These are phyloP conservation scores for Delia radicum DNA, from an alignment of 1,140 invertebrate genomes.

Conservation along the genomic window DNA sequence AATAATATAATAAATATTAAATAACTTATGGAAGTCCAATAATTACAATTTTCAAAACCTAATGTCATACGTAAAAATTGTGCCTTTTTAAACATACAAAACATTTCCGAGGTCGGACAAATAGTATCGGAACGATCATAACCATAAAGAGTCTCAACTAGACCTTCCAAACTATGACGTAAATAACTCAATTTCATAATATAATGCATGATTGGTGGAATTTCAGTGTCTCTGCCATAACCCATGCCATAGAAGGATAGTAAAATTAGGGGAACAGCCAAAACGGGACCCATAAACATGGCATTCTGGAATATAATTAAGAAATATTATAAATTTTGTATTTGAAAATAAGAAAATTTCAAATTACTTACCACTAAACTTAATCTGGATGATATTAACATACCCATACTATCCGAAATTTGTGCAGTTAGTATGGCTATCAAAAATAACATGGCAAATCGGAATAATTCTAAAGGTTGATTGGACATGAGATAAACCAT, in stretches of 20 bases:
- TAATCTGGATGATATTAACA: conserved; percentile 69
- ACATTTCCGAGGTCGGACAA: conserved; percentile 67
- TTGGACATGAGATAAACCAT: conserved; percentile 84
- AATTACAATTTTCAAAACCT: conserved; percentile 48
- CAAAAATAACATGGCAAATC: conserved; percentile 70
- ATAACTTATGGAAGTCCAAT: conserved; percentile 42
- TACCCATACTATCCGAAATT: conserved; percentile 74
- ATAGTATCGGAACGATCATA: conserved; percentile 66
- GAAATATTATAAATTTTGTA: neutral
- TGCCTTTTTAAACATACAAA: conserved; percentile 70
- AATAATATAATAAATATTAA: conserved; percentile 45
- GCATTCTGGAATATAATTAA: conserved; percentile 63
- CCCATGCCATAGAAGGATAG: conserved; percentile 77
- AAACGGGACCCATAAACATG: conserved; percentile 74
- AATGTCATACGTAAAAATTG: conserved; percentile 53
- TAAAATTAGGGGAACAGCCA: conserved; percentile 74
- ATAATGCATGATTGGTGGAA: conserved; percentile 67
- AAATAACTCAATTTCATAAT: conserved; percentile 84
- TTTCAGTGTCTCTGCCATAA: conserved; percentile 59
- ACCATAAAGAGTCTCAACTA: conserved; percentile 77
- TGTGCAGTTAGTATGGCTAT: conserved; percentile 69
- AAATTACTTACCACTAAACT: conserved; percentile 68
- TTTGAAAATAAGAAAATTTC: neutral
- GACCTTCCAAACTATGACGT: conserved; percentile 72
- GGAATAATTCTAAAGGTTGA: conserved; percentile 77